These are phyloP conservation scores for Drosophila ohnishii DNA, from an alignment of 1,140 invertebrate species.

Conservation along the genomic window DNA sequence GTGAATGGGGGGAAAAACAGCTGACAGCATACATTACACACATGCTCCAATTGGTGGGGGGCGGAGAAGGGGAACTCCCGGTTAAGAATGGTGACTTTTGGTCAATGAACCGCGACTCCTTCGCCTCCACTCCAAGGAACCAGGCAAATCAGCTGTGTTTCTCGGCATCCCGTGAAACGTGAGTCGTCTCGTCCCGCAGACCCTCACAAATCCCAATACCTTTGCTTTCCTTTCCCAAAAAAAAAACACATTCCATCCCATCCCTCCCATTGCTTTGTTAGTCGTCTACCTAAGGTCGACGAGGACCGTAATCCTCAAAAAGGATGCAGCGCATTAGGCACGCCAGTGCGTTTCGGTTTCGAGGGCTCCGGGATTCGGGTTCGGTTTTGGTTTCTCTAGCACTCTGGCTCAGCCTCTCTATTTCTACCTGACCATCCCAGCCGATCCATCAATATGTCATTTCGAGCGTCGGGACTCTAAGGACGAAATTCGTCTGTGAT, in stretches of 20 bases:
- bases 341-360: constrained; percentile 37
- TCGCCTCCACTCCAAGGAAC: neutral
- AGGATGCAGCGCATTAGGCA: constrained; percentile 67
- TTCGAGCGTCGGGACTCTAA: constrained; percentile 11
- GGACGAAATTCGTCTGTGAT: constrained; percentile 44
- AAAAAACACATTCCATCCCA: constrained; percentile 3
- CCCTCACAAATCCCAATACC: constrained; percentile 39
- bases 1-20: constrained; percentile 34
- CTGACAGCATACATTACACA: constrained; percentile 52
- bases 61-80: constrained; percentile 7
- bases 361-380: constrained; percentile 1
- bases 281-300: constrained; percentile 51
- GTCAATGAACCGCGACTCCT: constrained; percentile 66
- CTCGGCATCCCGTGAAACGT: constrained; percentile 43
- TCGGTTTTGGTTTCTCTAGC: constrained; percentile 26
- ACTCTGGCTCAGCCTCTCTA: constrained; percentile 15
- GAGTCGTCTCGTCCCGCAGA: constrained; percentile 39
- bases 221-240: constrained; percentile 1
- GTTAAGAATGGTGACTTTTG: constrained; percentile 66
- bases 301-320: constrained; percentile 62
- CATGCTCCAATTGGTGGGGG: constrained; percentile 24
- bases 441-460: constrained; percentile 65
- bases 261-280: constrained; percentile 33
- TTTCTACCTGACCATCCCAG: constrained; percentile 31
- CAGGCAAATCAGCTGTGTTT: constrained; percentile 63